A percentile compares a stretch with the other conserved stretches of the same genome.
phyloP scores from a whole-genome alignment of 2,797 vertebrate species.

The Lepidocolaptes lacrymiger region DNA sequence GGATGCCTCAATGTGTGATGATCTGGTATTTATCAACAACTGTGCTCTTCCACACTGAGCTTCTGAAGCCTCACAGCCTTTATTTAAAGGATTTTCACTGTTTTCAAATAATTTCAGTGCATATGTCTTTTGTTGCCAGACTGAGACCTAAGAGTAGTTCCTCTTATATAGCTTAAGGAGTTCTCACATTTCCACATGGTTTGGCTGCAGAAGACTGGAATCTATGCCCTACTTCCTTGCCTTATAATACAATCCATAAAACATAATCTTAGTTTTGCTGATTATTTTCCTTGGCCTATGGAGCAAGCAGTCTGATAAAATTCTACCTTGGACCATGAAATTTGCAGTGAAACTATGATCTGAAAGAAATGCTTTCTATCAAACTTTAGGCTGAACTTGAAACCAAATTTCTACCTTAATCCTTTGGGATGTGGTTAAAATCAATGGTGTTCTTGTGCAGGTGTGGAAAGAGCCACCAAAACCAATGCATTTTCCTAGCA shows the following conservation, averaged over 20 bases:
- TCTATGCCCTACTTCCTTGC: background rate
- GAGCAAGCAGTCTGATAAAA: background rate
- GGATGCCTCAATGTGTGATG: too few species aligned
- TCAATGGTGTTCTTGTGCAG: accelerated
- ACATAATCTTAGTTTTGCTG: background rate
- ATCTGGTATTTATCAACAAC: background rate
- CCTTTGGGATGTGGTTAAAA: background rate
- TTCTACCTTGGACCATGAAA: background rate
- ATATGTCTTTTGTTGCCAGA: background rate
- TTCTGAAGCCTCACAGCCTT: background rate
- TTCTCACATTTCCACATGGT: background rate
- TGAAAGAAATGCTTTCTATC: background rate
- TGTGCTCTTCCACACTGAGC: background rate
- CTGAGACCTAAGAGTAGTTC: background rate
- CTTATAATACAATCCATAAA: background rate
- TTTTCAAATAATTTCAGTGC: background rate
- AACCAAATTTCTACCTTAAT: background rate
- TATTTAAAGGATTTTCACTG: background rate
- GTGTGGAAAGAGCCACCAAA: background rate
- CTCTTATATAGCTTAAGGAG: background rate
- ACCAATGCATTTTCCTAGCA: background rate
- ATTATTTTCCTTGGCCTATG: background rate
- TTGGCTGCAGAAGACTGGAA: background rate
- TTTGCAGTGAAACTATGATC: background rate
- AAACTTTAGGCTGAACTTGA: background rate